Percentiles rank a stretch among this genome's conserved stretches.
Conservation (phyloP, 2,113 vertebrate genomes). For the Podarcis raffonei region DNA sequence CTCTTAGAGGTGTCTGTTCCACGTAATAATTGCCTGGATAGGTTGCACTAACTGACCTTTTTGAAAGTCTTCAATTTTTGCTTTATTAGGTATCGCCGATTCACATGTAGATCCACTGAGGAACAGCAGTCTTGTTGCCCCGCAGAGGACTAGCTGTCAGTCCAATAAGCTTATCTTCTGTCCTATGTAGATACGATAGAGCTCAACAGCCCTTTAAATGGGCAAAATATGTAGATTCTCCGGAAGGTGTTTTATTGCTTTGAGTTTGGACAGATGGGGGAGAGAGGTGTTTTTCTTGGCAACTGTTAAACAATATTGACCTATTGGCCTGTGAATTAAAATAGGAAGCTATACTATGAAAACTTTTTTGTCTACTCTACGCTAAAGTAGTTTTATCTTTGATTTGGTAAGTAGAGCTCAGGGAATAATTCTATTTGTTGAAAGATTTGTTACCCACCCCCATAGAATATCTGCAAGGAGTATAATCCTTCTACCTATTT, state of each 20-base stretch:
- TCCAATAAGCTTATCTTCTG: slow-evolving; percentile 82
- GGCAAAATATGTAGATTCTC: slow-evolving; percentile 65
- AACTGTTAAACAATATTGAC: slow-evolving; percentile 21
- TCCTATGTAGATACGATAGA: slow-evolving; percentile 80
- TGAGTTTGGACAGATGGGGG: slow-evolving; percentile 47
- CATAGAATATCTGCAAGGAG: background rate
- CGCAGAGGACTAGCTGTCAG: slow-evolving; percentile 79
- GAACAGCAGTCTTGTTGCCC: slow-evolving; percentile 79
- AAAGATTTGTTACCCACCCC: background rate
- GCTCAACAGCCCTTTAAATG: slow-evolving; percentile 80
- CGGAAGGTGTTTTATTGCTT: slow-evolving; percentile 56
- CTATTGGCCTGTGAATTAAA: slow-evolving; percentile 33
- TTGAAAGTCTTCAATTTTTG: slow-evolving; percentile 79
- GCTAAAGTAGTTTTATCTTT: slow-evolving; percentile 30
- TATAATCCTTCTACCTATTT: slow-evolving; percentile 12
- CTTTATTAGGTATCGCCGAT: slow-evolving; percentile 75
- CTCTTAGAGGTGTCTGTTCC: slow-evolving; percentile 56
- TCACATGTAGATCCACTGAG: slow-evolving; percentile 77
- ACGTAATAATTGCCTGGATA: slow-evolving; percentile 62
- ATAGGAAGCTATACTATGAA: slow-evolving; percentile 42
- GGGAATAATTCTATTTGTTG: slow-evolving; percentile 19
- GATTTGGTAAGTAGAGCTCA: slow-evolving; percentile 31
- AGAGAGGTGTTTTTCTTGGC: background rate
- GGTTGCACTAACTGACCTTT: slow-evolving; percentile 80
- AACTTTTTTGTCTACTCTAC: background rate